A percentile compares a stretch with the other conserved stretches of the same genome.
Evolutionary conservation across 2,888 invertebrate species (phyloP).

Genomic region (Scaptomyza cyrtandrae): DNA sequence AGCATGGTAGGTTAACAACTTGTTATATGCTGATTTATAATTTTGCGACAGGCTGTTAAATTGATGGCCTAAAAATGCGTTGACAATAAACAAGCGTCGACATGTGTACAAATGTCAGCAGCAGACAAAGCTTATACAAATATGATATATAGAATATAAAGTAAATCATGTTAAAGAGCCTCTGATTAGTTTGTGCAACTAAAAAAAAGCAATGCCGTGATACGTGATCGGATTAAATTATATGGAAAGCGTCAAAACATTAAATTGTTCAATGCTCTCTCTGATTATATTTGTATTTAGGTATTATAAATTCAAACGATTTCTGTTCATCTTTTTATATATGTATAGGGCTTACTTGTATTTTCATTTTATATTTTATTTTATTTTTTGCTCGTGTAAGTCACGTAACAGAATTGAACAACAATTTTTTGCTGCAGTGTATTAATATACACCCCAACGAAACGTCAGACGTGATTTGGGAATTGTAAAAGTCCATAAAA

Average conservation of each 20-base stretch:
- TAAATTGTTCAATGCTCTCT: no score
- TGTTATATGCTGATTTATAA: constrained; percentile 67
- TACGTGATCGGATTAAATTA: constrained; percentile 6
- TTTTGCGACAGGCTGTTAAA: constrained; percentile 45
- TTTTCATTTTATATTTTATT: neutral
- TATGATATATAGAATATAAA: constrained; percentile 29
- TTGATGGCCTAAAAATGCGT: constrained; percentile 49
- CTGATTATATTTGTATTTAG: neutral
- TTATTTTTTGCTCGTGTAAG: neutral
- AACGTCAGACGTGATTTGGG: constrained; percentile 33
- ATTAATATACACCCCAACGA: neutral
- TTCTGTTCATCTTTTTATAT: no score
- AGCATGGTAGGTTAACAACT: neutral
- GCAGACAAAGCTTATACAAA: constrained; percentile 32
- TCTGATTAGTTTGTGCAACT: neutral
- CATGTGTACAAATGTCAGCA: constrained; percentile 61
- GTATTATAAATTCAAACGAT: neutral
- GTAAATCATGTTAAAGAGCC: constrained; percentile 5
- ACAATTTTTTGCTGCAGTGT: neutral
- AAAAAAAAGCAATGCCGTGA: neutral
- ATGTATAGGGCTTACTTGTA: neutral
- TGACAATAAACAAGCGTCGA: constrained; percentile 57
- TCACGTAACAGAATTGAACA: constrained; percentile 6
- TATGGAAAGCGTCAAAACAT: neutral
- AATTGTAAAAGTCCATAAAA: constrained; percentile 66